A percentile compares a stretch with the other conserved stretches of the same genome.
Evolutionary conservation across 2,113 vertebrate genomes (phyloP).

Genomic region (Alligator mississippiensis): DNA sequence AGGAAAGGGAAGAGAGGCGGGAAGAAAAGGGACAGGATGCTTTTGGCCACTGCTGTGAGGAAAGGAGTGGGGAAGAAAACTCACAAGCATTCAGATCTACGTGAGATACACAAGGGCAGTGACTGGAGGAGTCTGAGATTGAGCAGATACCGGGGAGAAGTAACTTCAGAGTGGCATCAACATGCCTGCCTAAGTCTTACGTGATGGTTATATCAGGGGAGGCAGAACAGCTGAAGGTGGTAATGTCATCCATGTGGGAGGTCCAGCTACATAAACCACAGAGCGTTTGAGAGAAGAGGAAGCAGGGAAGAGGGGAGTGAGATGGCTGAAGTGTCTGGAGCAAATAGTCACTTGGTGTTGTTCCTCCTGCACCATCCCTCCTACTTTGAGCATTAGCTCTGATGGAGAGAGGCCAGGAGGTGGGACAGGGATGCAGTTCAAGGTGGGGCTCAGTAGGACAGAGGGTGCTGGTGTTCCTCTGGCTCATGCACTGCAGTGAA

Average conservation of each 20-base stretch:
- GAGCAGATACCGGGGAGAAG: not conserved
- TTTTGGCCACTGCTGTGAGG: not conserved
- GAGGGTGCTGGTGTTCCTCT: no score
- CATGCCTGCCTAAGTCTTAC: not conserved
- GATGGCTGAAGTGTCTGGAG: not conserved
- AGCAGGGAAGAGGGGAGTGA: not conserved
- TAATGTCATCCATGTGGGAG: not conserved
- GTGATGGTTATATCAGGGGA: not conserved
- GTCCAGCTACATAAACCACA: not conserved
- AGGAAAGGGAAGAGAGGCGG: not conserved
- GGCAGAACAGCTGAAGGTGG: no score
- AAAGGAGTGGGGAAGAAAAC: not conserved
- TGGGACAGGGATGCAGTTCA: no score
- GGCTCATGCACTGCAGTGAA: not conserved
- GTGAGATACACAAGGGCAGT: no score
- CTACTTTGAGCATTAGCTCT: no score
- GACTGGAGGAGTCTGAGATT: not conserved
- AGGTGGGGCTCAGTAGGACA: not conserved
- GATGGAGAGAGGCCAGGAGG: no score
- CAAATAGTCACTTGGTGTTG: no score
- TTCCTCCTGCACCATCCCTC: no score
- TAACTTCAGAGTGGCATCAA: not conserved
- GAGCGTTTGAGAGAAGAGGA: not conserved
- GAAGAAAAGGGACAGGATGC: not conserved
- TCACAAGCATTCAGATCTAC: rapidly evolving